Conservation (phyloP, 2,113 vertebrate species). For the Cyanoderma ruficeps region DNA sequence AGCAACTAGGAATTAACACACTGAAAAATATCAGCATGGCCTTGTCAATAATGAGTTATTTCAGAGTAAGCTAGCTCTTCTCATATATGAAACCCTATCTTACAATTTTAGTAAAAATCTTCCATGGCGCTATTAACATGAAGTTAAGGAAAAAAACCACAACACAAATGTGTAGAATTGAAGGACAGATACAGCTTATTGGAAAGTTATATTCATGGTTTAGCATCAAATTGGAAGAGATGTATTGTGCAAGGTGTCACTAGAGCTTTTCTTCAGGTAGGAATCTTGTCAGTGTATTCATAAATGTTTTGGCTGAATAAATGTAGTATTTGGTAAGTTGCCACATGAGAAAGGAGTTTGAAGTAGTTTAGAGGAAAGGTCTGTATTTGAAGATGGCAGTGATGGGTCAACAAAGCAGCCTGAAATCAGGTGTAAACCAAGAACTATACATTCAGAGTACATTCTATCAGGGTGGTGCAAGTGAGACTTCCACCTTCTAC, state of each 20-base stretch:
- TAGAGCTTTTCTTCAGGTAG: neutral
- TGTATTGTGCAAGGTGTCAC: neutral
- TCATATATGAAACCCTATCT: neutral
- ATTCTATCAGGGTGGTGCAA: neutral
- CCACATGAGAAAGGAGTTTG: neutral
- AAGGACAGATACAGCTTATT: neutral
- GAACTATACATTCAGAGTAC: neutral
- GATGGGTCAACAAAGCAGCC: neutral
- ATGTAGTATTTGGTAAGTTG: neutral
- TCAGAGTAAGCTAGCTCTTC: neutral
- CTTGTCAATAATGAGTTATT: neutral
- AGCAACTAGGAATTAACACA: neutral
- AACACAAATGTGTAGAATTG: neutral
- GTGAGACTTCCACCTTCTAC: neutral
- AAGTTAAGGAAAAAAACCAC: neutral
- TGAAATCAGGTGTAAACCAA: neutral
- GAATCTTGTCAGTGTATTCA: neutral
- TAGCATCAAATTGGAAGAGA: neutral
- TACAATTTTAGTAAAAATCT: neutral
- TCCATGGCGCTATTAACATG: neutral
- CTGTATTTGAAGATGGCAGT: neutral
- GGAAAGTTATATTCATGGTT: neutral
- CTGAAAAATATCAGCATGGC: neutral
- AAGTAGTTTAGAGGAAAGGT: neutral
- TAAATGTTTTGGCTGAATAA: neutral